These are phyloP conservation scores for Blastobasis lacticolella DNA, from an alignment of 2,888 invertebrate genomes.

Conservation along the genomic window DNA sequence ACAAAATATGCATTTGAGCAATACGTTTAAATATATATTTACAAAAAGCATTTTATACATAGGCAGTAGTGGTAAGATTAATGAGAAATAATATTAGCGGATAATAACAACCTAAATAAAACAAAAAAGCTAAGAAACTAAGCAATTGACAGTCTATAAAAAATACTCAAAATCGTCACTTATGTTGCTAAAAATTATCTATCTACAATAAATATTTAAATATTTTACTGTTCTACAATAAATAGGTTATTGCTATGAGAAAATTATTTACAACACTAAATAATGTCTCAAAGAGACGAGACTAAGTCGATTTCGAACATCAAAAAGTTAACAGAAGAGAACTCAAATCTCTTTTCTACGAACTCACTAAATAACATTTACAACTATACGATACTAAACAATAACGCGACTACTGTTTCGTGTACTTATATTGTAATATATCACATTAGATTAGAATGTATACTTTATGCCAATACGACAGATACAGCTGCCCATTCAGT, in stretches of 20 bases:
- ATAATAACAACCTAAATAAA: background rate
- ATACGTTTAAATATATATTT: slow-evolving; percentile 63
- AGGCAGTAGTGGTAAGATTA: slow-evolving; percentile 3
- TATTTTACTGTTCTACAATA: slow-evolving; percentile 37
- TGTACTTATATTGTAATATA: slow-evolving; percentile 51
- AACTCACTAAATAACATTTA: slow-evolving; percentile 18
- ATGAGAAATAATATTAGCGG: slow-evolving; percentile 1
- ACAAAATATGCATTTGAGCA: slow-evolving; percentile 74
- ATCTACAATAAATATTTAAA: slow-evolving; percentile 12
- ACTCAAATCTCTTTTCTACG: slow-evolving; percentile 23
- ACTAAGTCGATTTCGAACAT: slow-evolving; percentile 34
- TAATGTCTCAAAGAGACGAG: slow-evolving; percentile 27
- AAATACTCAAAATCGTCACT: background rate
- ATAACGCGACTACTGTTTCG: slow-evolving; percentile 41
- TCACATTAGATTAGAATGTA: slow-evolving; percentile 72
- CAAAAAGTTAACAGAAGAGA: slow-evolving; percentile 49
- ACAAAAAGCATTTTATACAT: slow-evolving; percentile 17
- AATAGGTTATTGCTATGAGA: slow-evolving; percentile 55
- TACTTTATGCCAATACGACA: slow-evolving; percentile 32
- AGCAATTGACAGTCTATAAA: background rate
- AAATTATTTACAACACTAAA: slow-evolving; percentile 40
- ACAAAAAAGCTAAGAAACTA: background rate
- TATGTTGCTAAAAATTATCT: slow-evolving; percentile 4
- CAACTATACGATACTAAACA: slow-evolving; percentile 25
- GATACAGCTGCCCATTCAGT: background rate